Percentiles rank a stretch among this genome's conserved stretches.
These are phyloP conservation scores for Tetrao urogallus DNA, from an alignment of 2,113 vertebrate genomes.

Conservation along the genomic window DNA sequence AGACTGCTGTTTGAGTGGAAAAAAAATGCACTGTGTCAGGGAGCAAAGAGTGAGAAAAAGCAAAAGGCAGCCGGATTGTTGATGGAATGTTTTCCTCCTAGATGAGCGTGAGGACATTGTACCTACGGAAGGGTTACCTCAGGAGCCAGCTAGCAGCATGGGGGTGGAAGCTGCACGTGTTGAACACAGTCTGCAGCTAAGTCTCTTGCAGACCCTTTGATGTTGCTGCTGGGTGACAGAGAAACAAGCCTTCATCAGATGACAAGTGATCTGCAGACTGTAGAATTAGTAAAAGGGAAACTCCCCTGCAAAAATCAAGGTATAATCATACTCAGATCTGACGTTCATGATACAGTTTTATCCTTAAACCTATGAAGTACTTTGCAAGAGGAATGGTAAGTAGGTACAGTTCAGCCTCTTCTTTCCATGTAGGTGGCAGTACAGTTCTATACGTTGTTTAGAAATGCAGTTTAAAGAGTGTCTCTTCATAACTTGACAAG, in stretches of 20 bases:
- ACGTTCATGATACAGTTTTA: neutral
- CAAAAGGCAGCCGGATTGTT: neutral
- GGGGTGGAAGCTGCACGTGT: neutral
- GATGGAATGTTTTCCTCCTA: neutral
- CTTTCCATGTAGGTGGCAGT: accelerated
- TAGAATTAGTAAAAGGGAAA: neutral
- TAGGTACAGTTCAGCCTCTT: neutral
- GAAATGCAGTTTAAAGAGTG: neutral
- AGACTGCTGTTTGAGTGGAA: neutral
- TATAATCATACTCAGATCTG: neutral
- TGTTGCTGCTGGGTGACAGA: neutral
- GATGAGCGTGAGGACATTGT: accelerated
- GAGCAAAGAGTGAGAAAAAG: neutral
- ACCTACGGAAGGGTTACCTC: neutral
- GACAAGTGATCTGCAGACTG: neutral
- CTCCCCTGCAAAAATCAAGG: neutral
- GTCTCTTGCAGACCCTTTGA: neutral
- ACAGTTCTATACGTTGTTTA: neutral
- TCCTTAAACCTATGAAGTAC: neutral
- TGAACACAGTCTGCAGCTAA: neutral
- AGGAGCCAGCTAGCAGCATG: neutral
- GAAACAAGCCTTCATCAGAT: neutral
- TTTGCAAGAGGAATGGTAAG: neutral
- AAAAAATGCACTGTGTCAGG: neutral
- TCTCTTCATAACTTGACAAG: neutral